A percentile compares a stretch with the other conserved stretches of the same genome.
Evolutionary conservation across 2,113 vertebrate genomes (phyloP).

Genomic region (Aspidoscelis tigris): DNA sequence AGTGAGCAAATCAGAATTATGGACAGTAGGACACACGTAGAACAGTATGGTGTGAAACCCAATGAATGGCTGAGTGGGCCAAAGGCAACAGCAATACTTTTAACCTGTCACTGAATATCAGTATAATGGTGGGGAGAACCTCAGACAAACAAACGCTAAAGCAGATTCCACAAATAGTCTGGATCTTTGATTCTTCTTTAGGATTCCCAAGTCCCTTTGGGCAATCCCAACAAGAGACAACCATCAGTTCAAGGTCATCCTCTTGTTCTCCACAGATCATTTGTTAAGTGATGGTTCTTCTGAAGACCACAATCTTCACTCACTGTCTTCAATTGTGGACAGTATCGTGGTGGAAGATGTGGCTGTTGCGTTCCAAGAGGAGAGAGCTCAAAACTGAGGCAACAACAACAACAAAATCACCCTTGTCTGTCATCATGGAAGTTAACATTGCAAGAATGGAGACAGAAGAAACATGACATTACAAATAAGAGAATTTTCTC

Average conservation of each 20-base stretch:
- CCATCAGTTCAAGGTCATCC: background rate
- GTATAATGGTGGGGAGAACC: background rate
- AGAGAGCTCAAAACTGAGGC: conserved; percentile 75
- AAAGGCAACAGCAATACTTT: background rate
- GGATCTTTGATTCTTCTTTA: background rate
- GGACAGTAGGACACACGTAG: background rate
- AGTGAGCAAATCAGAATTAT: too few species aligned
- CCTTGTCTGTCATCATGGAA: background rate
- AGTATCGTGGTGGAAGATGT: conserved; percentile 87
- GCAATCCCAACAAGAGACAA: background rate
- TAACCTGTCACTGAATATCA: background rate
- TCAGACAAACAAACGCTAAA: background rate
- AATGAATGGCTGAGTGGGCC: background rate
- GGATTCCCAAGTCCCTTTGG: background rate
- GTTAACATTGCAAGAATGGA: conserved; percentile 8
- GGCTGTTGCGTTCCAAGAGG: conserved; percentile 79
- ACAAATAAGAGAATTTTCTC: conserved; percentile 15
- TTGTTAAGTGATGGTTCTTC: conserved; percentile 81
- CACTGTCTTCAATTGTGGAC: conserved; percentile 92
- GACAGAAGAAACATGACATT: conserved; percentile 32
- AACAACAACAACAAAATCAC: background rate
- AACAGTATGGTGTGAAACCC: background rate
- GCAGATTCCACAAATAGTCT: background rate
- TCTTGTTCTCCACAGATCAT: conserved; percentile 79
- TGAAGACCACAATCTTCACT: conserved; percentile 86